A percentile compares a stretch with the other conserved stretches of the same genome.
phyloP scores from a whole-genome alignment of 2,888 invertebrate species.

The Andrena chrysosceles region DNA sequence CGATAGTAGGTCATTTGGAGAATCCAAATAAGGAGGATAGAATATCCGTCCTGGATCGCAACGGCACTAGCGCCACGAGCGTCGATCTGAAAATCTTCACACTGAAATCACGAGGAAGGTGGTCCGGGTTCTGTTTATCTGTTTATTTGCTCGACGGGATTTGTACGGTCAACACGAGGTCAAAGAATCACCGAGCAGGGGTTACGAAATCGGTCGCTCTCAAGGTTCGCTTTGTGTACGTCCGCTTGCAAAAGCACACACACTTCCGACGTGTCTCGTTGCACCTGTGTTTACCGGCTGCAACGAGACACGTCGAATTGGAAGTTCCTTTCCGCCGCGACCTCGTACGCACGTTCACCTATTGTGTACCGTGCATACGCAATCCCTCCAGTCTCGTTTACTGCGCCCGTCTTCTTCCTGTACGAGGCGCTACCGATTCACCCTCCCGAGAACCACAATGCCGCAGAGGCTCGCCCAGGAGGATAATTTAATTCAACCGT shows the following conservation, averaged over 20 bases:
- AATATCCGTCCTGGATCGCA: too few species aligned
- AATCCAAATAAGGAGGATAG: too few species aligned
- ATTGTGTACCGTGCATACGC: slow-evolving; percentile 61
- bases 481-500: too few species aligned
- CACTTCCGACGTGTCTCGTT: slow-evolving; percentile 60
- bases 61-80: too few species aligned
- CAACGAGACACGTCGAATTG: slow-evolving; percentile 64
- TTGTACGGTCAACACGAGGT: slow-evolving; percentile 12
- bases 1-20: neutral
- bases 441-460: slow-evolving; percentile 45
- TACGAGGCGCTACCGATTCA: slow-evolving; percentile 23
- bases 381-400: slow-evolving; percentile 63
- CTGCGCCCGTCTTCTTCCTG: slow-evolving; percentile 24
- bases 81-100: too few species aligned
- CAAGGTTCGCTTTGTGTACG: slow-evolving; percentile 57
- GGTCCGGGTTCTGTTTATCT: too few species aligned
- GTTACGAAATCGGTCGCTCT: slow-evolving; percentile 65
- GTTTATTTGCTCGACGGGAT: neutral
- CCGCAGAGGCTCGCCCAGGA: slow-evolving; percentile 27
- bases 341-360: slow-evolving; percentile 74
- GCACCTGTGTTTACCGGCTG: slow-evolving; percentile 71
- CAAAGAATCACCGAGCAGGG: slow-evolving; percentile 18
- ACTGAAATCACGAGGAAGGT: too few species aligned
- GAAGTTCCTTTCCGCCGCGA: slow-evolving; percentile 71
- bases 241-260: slow-evolving; percentile 56